phyloP scores from a whole-genome alignment of 2,888 invertebrate genomes.

The Mesopsocus fuscifrons region DNA sequence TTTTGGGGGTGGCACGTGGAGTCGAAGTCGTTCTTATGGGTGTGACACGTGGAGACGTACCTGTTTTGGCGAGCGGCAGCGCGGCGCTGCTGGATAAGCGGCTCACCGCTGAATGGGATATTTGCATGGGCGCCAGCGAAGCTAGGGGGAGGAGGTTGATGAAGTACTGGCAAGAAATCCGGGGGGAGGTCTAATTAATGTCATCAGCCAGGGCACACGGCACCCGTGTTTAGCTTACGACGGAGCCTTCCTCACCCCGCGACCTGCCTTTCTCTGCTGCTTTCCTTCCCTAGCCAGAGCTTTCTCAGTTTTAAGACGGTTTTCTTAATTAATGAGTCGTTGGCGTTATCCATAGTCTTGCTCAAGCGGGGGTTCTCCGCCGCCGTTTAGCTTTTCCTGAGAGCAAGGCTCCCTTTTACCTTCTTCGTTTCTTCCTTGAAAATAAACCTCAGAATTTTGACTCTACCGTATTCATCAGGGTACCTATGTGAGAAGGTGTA shows the following conservation, averaged over 20 bases:
- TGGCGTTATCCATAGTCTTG: conserved; percentile 4
- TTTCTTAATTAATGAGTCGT: conserved; percentile 9
- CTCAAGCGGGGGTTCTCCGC: too few species aligned
- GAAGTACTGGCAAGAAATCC: conserved; percentile 1
- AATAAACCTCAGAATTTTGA: too few species aligned
- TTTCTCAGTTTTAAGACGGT: conserved; percentile 10
- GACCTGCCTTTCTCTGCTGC: conserved; percentile 6
- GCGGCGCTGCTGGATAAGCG: too few species aligned
- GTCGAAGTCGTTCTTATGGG: too few species aligned
- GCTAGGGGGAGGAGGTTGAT: not conserved
- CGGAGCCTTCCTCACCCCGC: not conserved
- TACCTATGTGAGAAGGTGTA: too few species aligned
- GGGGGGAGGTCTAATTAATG: conserved; percentile 8
- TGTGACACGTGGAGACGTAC: too few species aligned
- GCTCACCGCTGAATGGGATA: not conserved
- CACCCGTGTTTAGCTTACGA: conserved; percentile 5
- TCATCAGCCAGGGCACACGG: not conserved
- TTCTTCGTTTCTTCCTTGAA: too few species aligned
- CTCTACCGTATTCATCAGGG: too few species aligned
- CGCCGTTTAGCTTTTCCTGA: conserved; percentile 1
- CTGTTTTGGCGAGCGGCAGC: too few species aligned
- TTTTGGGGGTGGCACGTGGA: too few species aligned
- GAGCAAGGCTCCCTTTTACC: too few species aligned
- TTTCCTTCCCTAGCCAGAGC: not conserved
- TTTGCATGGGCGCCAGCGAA: conserved; percentile 9